Evolutionary conservation across 1,140 invertebrate species (phyloP), one percentile per base, ranked within the genome.

Genomic region (Lepidurus arcticus): DNA sequence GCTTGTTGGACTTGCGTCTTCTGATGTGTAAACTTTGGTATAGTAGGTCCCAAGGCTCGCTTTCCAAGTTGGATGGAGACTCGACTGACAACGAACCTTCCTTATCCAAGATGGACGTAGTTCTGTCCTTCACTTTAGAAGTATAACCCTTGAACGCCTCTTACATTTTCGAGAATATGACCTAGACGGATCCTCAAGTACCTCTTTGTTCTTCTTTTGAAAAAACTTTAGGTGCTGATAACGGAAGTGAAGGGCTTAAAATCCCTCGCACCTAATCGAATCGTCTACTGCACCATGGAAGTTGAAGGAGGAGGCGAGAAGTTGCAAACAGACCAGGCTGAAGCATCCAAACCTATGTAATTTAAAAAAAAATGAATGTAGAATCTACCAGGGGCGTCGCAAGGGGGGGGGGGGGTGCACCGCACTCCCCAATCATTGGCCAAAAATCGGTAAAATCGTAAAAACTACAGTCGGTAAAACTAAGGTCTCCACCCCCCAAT

Each of bases 231-330:
- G 94, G 93, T 96, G 78, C 91, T 98, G 83, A 97, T 99, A 53
- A 98, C 98, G 92, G 98, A 99, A 88, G 97, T 99, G 74, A 97
- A 98, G 86, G 96, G 96, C 80, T 88, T 99, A 73, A 99, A 98
- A 86, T 97, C 95, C 45, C 87, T 99, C 81, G 92, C 96, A 81
- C 92, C 96, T 16, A 99, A 97, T 88, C 90, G 97, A 83, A 98
- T 99, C 83, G 97, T 99, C 44, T 99, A 99, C 87, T 99, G 98
- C 86, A 99, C 97, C 34, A 99, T 99, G 98, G 98, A 99, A 88
- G 96, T 99, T 1, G 97, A 99, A 86, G 94, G 93, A 78, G 16
- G 16, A 4, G 95, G 96, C 65, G 96, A 98, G 84, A 99, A 99
- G 86, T 87, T 99, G 53, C 97, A 99, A 87, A 99, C 98, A 8